Evolutionary conservation across 2,888 invertebrate genomes (phyloP), one percentile per base, ranked within the genome.

Genomic region (Neocrepidodera transversa): DNA sequence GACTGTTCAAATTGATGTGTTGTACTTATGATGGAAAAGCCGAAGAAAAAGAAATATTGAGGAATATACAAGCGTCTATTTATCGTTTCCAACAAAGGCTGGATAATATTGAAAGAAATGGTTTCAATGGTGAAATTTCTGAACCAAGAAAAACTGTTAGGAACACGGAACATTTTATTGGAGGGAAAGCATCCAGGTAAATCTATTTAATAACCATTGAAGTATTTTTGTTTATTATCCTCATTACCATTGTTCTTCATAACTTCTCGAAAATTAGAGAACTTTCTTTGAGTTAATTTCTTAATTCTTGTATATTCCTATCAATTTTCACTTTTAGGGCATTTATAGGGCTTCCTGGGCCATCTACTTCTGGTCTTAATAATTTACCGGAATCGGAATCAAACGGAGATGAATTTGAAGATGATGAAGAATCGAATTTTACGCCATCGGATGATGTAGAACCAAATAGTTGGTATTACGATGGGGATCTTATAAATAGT

Each of bases 381-480:
- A n/a, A n/a, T n/a, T n/a, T n/a, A n/a, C n/a, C n/a, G 20, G 42
- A 20, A 51, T 51, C 17, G 42, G 42, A 36, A 35, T 28, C 28
- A 20, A 38, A 26, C 18, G 51, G n/a, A 5, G 45, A 50, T 3
- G 56, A 56, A n/a, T 49, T 60, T 6, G 51, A 62, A 23, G 54
- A 49, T 5, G 62, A 64, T 36, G 60, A 58, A 14, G 49, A 57
- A 6, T 83, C 62, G 1, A 59, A 49, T n/a, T 14, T 57, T 17
- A 84, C 36, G 86, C 86, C 68, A 84, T 87, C 3, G 80, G 71
- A 73, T 49, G 66, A 67, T 16, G 64, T 73, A 0, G 56, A 64
- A 47, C 70, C 69, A 30, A 73, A 76, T 57, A 76, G 71, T 60
- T 92, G 92, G 92, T 80, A 91, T 30, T 87, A 89, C 66, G 89